Evolutionary conservation across 1,140 invertebrate genomes (phyloP).

Genomic region (Helicoverpa zea): DNA sequence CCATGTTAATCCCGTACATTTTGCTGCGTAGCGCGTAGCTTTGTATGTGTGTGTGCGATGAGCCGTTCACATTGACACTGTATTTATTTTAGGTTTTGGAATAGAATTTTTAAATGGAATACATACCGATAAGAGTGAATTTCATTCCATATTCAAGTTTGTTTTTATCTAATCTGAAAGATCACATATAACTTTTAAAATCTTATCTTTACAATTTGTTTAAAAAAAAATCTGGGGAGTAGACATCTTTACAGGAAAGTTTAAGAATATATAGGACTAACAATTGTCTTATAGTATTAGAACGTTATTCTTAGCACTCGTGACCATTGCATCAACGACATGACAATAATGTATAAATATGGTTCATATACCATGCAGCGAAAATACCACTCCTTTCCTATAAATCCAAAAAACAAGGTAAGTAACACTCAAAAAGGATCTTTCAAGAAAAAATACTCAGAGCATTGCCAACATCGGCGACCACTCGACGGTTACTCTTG

Average conservation of each 20-base stretch:
- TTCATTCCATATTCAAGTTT: too few species aligned
- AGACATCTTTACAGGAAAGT: too few species aligned
- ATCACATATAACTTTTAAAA: too few species aligned
- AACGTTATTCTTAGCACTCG: too few species aligned
- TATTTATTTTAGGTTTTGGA: conserved; percentile 7
- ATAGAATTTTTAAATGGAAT: not conserved
- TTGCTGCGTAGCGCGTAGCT: conserved; percentile 4
- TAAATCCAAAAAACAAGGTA: not conserved
- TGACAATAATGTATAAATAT: too few species aligned
- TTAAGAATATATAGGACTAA: too few species aligned
- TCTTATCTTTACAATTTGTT: too few species aligned
- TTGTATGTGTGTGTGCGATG: conserved; percentile 9
- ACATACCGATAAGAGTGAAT: not conserved
- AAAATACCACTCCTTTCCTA: not conserved
- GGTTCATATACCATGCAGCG: too few species aligned
- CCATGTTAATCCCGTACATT: not conserved
- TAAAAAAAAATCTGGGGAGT: too few species aligned
- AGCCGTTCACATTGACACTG: not conserved
- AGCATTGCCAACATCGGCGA: not conserved
- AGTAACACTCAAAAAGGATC: not conserved
- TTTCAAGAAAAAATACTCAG: not conserved
- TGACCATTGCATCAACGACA: too few species aligned
- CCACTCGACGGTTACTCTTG: conserved; percentile 8
- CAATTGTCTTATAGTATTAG: too few species aligned
- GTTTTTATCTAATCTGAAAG: too few species aligned